These are phyloP conservation scores for Hyphantria cunea DNA, from an alignment of 1,140 invertebrate species.

Conservation along the genomic window DNA sequence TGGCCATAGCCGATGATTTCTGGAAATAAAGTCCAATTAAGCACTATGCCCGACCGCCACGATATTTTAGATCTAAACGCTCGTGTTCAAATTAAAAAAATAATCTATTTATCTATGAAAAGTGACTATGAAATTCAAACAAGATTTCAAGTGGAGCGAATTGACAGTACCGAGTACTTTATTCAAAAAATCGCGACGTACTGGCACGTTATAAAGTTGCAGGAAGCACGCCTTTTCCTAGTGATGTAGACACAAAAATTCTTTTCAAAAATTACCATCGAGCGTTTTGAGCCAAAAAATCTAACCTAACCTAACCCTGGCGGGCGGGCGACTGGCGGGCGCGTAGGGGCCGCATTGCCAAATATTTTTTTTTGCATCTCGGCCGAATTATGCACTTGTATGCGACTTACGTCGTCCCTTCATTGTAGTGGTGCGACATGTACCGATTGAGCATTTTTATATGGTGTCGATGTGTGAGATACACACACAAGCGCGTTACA, in stretches of 20 bases:
- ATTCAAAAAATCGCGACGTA: conserved; percentile 71
- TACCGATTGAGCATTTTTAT: conserved; percentile 77
- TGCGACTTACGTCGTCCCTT: conserved; percentile 80
- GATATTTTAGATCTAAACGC: conserved; percentile 53
- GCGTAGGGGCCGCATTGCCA: conserved; percentile 81
- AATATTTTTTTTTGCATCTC: conserved; percentile 82
- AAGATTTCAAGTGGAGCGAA: conserved; percentile 58
- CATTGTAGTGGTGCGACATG: conserved; percentile 79
- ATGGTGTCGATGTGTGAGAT: conserved; percentile 63
- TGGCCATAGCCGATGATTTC: conserved; percentile 56
- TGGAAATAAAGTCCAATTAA: conserved; percentile 54
- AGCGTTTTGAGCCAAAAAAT: conserved; percentile 80
- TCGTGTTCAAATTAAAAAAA: conserved; percentile 44
- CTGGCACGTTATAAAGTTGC: conserved; percentile 61
- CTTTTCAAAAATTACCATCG: conserved; percentile 75
- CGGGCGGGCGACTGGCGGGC: conserved; percentile 79
- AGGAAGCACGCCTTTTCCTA: conserved; percentile 65
- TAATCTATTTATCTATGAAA: conserved; percentile 38
- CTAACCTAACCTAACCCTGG: conserved; percentile 81
- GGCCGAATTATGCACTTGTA: conserved; percentile 82
- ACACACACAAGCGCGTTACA: conserved; percentile 58
- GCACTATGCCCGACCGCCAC: conserved; percentile 52
- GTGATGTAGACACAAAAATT: conserved; percentile 63
- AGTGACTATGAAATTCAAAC: conserved; percentile 55
- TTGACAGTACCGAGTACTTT: conserved; percentile 55